Percentiles rank a stretch among this genome's conserved stretches.
Conservation (phyloP, 2,113 vertebrate genomes). For the Phasianus colchicus region DNA sequence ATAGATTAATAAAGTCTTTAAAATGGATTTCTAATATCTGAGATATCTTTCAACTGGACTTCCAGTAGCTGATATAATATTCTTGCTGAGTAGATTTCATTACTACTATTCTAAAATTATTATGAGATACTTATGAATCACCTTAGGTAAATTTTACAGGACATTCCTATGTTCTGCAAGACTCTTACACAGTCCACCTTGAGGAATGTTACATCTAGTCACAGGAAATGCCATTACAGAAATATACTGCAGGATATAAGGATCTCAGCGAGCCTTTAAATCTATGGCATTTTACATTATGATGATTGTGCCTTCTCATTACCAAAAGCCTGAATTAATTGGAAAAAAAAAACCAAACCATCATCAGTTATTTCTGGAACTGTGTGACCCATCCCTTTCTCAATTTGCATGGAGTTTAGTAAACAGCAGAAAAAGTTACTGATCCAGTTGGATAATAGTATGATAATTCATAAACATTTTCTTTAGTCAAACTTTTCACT, state of each 20-base stretch:
- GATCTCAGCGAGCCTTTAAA: background rate
- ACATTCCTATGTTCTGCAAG: background rate
- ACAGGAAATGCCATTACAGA: background rate
- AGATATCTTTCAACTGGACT: background rate
- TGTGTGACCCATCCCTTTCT: background rate
- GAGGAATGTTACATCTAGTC: background rate
- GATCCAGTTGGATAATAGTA: background rate
- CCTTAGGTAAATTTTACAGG: background rate
- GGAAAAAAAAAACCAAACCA: background rate
- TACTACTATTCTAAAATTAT: background rate
- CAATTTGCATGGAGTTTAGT: constrained; percentile 35
- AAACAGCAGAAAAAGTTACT: constrained; percentile 36
- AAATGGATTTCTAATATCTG: background rate
- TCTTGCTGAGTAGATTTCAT: background rate
- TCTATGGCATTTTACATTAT: constrained; percentile 4
- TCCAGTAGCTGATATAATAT: background rate
- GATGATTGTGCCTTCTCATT: background rate
- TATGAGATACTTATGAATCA: background rate
- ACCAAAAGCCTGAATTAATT: background rate
- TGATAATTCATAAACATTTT: constrained; percentile 22
- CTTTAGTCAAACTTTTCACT: constrained; percentile 38
- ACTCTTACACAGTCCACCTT: background rate
- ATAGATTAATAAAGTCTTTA: background rate
- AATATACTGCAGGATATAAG: background rate
- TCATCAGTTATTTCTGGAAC: constrained; percentile 7